Evolutionary conservation across 2,113 vertebrate genomes (phyloP), one percentile per base, ranked within the genome.

Genomic region (Megaceryle maxima): DNA sequence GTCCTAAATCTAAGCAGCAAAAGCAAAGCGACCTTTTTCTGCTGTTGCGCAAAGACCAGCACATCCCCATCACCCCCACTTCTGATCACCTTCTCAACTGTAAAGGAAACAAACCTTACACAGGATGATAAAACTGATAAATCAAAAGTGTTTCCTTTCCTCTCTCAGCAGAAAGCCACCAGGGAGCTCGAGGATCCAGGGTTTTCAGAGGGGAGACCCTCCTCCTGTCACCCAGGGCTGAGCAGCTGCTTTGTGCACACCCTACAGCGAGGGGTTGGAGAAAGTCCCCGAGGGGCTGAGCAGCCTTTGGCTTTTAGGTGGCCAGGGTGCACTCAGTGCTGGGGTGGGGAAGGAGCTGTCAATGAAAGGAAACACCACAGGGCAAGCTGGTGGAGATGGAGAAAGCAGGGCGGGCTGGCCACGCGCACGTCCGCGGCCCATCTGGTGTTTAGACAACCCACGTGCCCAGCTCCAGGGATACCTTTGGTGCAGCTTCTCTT

Each of bases 41-140:
- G 53, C 41, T 46, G 77, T 6, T 53, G 53, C 21, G 18, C 8
- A 28, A 37, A 46, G 33, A 31, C 87, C 88, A 75, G 66, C 33
- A 62, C 21, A 33, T 25, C 9, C 19, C 57, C 39, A 13, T 24
- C 75, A 48, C 43, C 53, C 66, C 83, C 35, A 33, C 19, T 59
- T 78, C 70, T 85, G 56, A 44, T 67, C 85, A 90, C 82, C 91
- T 93, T 59, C 73, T 68, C 28, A 50, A 80, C 48, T 1, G 13
- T 3, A 83, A 57, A 94, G 88, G 83, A 96, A 96, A 83, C 57
- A 59, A 68, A 26, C 44, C 62, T 48, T 46, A 26, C 55, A 87
- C 87, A 91, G 93, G 93, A 92, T 88, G 94, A 96, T 76, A 24
- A 18, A 76, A 57, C 15, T 35, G 93, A 96, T 88, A 95, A 64